Evolutionary conservation across 2,888 invertebrate genomes (phyloP).

Genomic region (Papilio elwesi): DNA sequence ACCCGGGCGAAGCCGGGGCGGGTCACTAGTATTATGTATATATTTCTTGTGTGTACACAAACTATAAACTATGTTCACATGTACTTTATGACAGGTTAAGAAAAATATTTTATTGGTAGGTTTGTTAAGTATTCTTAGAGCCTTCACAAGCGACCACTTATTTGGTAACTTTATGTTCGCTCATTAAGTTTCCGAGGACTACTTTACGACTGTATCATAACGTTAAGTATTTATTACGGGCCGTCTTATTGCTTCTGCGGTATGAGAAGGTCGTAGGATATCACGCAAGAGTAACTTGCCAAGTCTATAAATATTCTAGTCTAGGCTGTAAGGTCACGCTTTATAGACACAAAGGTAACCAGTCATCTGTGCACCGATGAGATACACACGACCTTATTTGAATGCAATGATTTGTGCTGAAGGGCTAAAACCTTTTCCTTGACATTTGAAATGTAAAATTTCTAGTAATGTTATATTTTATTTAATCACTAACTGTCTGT

Average conservation of each 20-base stretch:
- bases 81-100: too few species aligned
- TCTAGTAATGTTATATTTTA: neutral
- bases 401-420: conserved; percentile 1
- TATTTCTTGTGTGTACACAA: too few species aligned
- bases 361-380: conserved; percentile 11
- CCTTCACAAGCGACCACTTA: conserved; percentile 3
- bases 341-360: conserved; percentile 34
- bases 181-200: conserved; percentile 22
- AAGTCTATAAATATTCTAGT: conserved; percentile 40
- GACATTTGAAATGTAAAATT: neutral
- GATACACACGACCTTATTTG: neutral
- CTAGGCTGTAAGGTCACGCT: conserved; percentile 39
- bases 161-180: conserved; percentile 7
- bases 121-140: conserved; percentile 4
- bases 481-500: neutral
- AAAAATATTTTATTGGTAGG: neutral
- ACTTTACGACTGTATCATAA: conserved; percentile 32
- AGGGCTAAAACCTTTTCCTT: neutral
- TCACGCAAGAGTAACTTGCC: conserved; percentile 36
- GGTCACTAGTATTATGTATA: too few species aligned
- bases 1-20: too few species aligned
- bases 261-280: conserved; percentile 35
- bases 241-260: conserved; percentile 35
- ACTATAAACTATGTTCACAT: too few species aligned
- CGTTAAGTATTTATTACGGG: conserved; percentile 32